phyloP scores from a whole-genome alignment of 37 sponge, comb jelly and placozoan genomes.

The Dysidea cf. avara region DNA sequence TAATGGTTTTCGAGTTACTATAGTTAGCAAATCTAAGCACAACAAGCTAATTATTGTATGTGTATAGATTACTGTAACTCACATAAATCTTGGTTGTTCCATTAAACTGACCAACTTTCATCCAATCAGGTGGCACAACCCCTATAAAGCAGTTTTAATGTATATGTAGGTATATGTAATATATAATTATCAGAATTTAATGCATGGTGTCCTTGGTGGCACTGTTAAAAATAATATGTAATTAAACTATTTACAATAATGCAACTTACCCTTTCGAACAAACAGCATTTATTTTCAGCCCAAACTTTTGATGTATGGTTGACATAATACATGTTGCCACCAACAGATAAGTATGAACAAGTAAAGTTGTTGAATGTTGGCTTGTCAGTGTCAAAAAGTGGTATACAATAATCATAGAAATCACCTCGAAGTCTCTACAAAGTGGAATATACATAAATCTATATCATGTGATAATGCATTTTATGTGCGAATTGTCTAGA shows the following conservation, averaged over 20 bases:
- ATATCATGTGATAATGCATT: too few relatives aligned
- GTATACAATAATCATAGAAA: conserved; percentile 39
- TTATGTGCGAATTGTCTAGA: too few relatives aligned
- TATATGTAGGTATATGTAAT: neutral
- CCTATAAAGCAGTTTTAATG: conserved; percentile 14
- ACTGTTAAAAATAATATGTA: too few relatives aligned
- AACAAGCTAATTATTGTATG: too few relatives aligned
- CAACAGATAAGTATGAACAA: conserved; percentile 35
- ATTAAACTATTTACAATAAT: too few relatives aligned
- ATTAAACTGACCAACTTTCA: conserved; percentile 39
- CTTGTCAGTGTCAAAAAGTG: conserved; percentile 32
- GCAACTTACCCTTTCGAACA: conserved; percentile 30
- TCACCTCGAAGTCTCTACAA: conserved; percentile 32
- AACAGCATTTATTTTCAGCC: conserved; percentile 47
- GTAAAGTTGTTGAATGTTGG: conserved; percentile 42
- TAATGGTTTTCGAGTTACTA: too few relatives aligned
- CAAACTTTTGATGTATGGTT: conserved; percentile 25
- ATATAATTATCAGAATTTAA: neutral
- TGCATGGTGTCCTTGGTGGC: too few relatives aligned
- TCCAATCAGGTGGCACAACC: conserved; percentile 46
- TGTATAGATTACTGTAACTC: neutral
- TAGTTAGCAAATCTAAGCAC: too few relatives aligned
- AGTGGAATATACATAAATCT: too few relatives aligned
- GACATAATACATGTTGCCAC: conserved; percentile 34
- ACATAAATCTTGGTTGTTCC: conserved; percentile 21